Evolutionary conservation across 2,888 invertebrate genomes (phyloP).

Genomic region (Stramonita haemastoma): DNA sequence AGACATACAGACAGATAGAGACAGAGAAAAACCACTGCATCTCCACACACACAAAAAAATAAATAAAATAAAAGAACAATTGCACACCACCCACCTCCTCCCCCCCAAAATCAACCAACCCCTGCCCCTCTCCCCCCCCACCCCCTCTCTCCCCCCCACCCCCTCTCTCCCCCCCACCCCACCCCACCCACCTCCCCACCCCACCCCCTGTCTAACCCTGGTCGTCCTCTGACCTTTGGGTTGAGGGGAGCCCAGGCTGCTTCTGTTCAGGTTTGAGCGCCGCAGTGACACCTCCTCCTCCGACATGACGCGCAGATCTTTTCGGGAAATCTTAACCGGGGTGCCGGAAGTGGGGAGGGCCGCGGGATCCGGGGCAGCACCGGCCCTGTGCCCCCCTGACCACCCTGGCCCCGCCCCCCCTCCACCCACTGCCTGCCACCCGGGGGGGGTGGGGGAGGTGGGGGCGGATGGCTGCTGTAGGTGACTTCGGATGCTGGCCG

Average conservation of each 20-base stretch:
- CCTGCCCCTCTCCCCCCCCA: no score
- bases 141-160: not conserved
- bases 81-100: not conserved
- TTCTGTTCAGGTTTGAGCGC: conserved; percentile 67
- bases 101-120: not conserved
- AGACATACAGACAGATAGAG: not conserved
- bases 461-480: not conserved
- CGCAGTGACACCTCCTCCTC: conserved; percentile 73
- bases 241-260: conserved; percentile 50
- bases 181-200: not conserved
- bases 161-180: not conserved
- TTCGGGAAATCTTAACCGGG: conserved; percentile 74
- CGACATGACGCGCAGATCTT: conserved; percentile 74
- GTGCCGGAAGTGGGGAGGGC: conserved; percentile 52
- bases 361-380: conserved; percentile 27
- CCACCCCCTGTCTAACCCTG: not conserved
- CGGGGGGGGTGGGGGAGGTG: conserved; percentile 3
- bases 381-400: conserved; percentile 22
- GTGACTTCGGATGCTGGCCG: not conserved
- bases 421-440: not conserved
- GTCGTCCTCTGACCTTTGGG: conserved; percentile 53
- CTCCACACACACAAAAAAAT: not conserved
- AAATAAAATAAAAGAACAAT: no score
- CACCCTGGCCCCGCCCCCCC: not conserved
- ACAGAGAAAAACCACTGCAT: not conserved